Evolutionary conservation across 2,113 vertebrate genomes (phyloP), one percentile per base, ranked within the genome.

Genomic region (Odobenus rosmarus): DNA sequence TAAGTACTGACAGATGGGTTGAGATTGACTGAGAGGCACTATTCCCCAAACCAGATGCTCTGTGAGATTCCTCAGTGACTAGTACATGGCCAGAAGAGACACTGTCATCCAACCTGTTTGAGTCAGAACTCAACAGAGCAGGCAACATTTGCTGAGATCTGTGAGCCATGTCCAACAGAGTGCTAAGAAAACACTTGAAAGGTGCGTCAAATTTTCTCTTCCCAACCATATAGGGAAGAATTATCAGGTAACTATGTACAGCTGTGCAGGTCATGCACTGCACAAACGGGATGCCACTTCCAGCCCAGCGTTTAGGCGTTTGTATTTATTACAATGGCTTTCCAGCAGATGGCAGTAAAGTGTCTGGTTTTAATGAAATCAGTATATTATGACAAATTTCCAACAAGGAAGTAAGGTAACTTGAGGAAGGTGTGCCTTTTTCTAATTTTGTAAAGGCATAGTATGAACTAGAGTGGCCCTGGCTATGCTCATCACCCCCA

Each of bases 311-410:
- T n/a, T 49, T n/a, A 36, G 3, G 9, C 19, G 1, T 16, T 3
- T 42, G 4, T 76, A 12, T 21, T 49, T 21, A 55, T 94, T 74
- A 53, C 90, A 86, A 3, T 19, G 0, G 8, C 7, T 24, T 24
- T 84, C 97, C 98, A 98, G 97, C 83, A 98, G 97, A 64, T 98
- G 98, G 97, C 98, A 94, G 96, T 87, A 55, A 79, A 87, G 90
- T 1, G 95, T 95, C 95, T 98, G 19, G 26, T 88, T 97, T 93
- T 42, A 28, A 15, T 23, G 57, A 61, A 36, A 18, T 31, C 23
- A 12, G 59, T 39, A 0, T 19, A 23, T 23, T 11, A 31, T 0
- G 77, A 85, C 71, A n/a, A 26, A 59, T 71, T 42, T 62, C 42
- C 33, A 19, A 7, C 19, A 5, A 3, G 53, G 26, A 57, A 76